Evolutionary conservation across 2,797 vertebrate species (phyloP).

Genomic region (Acanthis flammea): DNA sequence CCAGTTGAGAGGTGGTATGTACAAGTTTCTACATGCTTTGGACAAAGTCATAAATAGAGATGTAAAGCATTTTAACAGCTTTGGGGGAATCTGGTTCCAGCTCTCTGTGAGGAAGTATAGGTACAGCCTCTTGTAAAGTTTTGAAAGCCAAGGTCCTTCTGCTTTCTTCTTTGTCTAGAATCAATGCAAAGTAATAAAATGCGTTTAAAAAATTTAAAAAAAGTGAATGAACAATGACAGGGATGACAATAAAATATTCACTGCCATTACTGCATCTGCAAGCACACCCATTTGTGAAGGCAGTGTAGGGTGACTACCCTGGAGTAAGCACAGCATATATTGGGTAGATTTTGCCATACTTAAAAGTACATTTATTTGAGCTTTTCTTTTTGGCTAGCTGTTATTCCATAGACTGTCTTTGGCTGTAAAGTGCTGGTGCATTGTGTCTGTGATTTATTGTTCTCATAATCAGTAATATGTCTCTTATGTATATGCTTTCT

Average conservation of each 20-base stretch:
- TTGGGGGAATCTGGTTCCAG: neutral
- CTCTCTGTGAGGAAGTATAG: neutral
- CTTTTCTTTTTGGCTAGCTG: slow-evolving; percentile 37
- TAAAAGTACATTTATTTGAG: slow-evolving; percentile 46
- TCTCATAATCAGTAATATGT: slow-evolving; percentile 75
- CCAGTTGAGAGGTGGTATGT: fast-evolving
- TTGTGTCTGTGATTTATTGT: slow-evolving; percentile 65
- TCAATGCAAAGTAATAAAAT: neutral
- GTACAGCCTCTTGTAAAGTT: neutral
- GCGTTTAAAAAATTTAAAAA: no score
- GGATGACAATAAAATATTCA: neutral
- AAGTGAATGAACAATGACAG: neutral
- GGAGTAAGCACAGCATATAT: neutral
- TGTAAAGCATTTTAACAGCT: neutral
- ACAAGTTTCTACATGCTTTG: neutral
- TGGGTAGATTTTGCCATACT: neutral
- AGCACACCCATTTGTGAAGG: neutral
- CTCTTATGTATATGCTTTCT: slow-evolving; percentile 61
- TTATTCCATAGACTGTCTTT: slow-evolving; percentile 49
- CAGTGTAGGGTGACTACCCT: neutral
- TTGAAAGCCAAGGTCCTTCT: neutral
- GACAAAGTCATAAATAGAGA: neutral
- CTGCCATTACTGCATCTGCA: neutral
- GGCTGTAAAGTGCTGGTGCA: slow-evolving; percentile 64
- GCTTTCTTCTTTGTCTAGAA: neutral